phyloP scores from a whole-genome alignment of 2,888 invertebrate species.

The Metacarcinus magister region DNA sequence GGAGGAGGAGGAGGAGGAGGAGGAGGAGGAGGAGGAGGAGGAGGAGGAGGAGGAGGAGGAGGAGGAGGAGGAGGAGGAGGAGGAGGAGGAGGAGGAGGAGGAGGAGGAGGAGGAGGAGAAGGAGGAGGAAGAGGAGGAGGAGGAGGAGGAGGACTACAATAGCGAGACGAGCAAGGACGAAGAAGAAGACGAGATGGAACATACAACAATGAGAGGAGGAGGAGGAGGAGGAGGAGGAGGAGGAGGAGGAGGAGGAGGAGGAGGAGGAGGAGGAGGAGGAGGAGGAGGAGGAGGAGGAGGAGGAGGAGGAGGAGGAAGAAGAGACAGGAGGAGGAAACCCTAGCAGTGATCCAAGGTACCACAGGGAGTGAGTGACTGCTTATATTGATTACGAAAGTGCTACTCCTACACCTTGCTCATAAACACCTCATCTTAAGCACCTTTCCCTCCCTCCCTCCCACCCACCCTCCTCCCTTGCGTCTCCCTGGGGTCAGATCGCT shows the following conservation, averaged over 20 bases:
- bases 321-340: not conserved
- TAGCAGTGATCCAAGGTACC: not conserved
- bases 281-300: not conserved
- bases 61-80: not conserved
- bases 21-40: not conserved
- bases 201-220: not conserved
- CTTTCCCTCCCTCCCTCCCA: not conserved
- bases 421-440: constrained; percentile 41
- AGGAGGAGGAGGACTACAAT: not conserved
- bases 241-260: not conserved
- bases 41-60: not conserved
- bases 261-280: not conserved
- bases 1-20: not conserved
- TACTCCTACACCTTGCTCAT: not conserved
- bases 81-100: not conserved
- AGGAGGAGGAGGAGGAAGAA: not conserved
- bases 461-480: not conserved
- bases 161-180: not conserved
- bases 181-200: not conserved
- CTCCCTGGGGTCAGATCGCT: not conserved
- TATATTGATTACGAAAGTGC: not conserved
- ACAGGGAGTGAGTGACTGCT: not conserved
- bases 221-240: not conserved
- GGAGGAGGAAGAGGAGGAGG: not conserved
- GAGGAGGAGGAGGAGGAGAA: not conserved